phyloP scores from a whole-genome alignment of 2,888 invertebrate species.

The Aspidiotus rigidus region DNA sequence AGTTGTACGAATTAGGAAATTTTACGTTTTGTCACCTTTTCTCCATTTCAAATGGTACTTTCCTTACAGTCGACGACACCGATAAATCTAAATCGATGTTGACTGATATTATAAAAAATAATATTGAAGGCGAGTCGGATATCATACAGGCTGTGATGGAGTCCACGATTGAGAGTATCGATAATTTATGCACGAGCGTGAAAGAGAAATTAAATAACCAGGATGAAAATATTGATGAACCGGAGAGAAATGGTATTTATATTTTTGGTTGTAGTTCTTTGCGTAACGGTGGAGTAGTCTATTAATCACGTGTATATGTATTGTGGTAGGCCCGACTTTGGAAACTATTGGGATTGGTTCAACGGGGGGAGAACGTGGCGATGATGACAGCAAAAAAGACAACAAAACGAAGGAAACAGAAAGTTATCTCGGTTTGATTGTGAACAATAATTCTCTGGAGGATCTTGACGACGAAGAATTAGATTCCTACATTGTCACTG shows the following conservation, averaged over 20 bases:
- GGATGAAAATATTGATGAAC: not conserved
- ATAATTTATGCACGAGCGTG: constrained; percentile 5
- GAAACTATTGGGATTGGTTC: constrained; percentile 22
- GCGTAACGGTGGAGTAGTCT: not conserved
- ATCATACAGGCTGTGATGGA: constrained; percentile 7
- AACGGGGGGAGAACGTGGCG: not conserved
- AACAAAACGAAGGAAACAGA: constrained; percentile 36
- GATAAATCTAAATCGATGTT: not conserved
- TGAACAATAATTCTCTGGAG: constrained; percentile 52
- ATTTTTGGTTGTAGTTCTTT: not conserved
- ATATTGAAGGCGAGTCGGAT: constrained; percentile 22
- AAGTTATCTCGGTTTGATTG: constrained; percentile 11
- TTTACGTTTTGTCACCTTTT: too few species aligned
- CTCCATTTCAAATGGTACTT: too few species aligned
- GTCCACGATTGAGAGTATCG: constrained; percentile 18
- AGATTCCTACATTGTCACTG: constrained; percentile 71
- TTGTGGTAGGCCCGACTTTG: constrained; percentile 9
- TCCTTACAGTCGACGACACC: too few species aligned
- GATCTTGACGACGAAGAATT: constrained; percentile 84
- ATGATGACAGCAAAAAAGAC: constrained; percentile 14
- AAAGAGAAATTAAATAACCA: not conserved
- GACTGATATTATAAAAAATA: constrained; percentile 18
- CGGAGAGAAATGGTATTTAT: constrained; percentile 17
- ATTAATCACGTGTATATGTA: not conserved
- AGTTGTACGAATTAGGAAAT: too few species aligned